phyloP scores from a whole-genome alignment of 2,888 invertebrate species.

The Drosophila mettleri region DNA sequence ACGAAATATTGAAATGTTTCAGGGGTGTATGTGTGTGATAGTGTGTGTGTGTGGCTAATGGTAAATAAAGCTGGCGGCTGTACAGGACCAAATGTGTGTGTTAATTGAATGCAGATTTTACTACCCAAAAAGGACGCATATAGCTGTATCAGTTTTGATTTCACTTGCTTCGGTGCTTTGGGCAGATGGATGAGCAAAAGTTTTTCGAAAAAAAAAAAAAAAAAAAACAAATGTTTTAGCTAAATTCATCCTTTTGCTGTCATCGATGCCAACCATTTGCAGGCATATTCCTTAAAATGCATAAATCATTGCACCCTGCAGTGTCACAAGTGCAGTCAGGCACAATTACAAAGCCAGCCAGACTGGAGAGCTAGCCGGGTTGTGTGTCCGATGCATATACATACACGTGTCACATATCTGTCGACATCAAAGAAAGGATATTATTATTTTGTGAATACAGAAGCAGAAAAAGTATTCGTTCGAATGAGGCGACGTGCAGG shows the following conservation, averaged over 20 bases:
- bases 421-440: constrained; percentile 66
- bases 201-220: constrained; percentile 25
- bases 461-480: constrained; percentile 22
- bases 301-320: constrained; percentile 74
- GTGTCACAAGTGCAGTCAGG: constrained; percentile 68
- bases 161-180: constrained; percentile 45
- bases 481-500: constrained; percentile 59
- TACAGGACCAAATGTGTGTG: constrained; percentile 28
- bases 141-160: constrained; percentile 46
- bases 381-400: constrained; percentile 11
- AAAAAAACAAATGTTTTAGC: constrained; percentile 30
- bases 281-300: constrained; percentile 71
- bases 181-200: constrained; percentile 1
- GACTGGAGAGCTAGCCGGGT: constrained; percentile 19
- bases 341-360: constrained; percentile 22
- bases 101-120: constrained; percentile 72
- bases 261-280: constrained; percentile 49
- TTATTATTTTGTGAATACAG: constrained; percentile 75
- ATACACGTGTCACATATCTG: constrained; percentile 36
- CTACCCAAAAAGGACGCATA: constrained; percentile 33
- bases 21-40: constrained; percentile 5
- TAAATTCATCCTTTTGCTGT: constrained; percentile 24
- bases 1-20: constrained; percentile 42
- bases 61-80: constrained; percentile 37
- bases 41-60: constrained; percentile 18